Conservation (phyloP, 2,797 vertebrate species). For the Eurystomus glaucurus region DNA sequence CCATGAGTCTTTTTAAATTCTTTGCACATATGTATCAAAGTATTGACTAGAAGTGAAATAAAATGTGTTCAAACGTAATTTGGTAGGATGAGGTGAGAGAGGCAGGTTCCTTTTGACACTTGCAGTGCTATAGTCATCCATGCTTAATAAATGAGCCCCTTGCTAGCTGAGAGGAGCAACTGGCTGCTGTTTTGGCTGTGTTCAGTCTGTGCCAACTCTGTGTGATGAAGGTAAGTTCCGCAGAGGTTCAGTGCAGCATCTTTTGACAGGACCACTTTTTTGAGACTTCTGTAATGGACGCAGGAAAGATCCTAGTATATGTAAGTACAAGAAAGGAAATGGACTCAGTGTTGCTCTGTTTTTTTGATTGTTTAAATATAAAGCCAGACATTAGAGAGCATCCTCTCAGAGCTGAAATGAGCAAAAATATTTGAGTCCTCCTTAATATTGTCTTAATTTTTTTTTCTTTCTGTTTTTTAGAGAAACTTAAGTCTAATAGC, state of each 20-base stretch:
- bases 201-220: neutral
- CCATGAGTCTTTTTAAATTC: neutral
- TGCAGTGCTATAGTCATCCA: neutral
- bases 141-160: conserved; percentile 29
- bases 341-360: neutral
- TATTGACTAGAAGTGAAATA: neutral
- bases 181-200: neutral
- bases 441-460: neutral
- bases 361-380: neutral
- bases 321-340: neutral
- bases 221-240: neutral
- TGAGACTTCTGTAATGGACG: neutral
- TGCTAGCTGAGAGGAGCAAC: neutral
- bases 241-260: neutral
- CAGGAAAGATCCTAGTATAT: neutral
- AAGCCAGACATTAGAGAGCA: neutral
- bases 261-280: neutral
- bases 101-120: neutral
- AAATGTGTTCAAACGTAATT: neutral
- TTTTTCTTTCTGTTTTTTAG: neutral
- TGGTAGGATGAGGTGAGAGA: neutral
- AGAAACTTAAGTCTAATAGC: neutral
- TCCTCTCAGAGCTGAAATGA: neutral
- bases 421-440: neutral
- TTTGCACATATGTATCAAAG: neutral